phyloP scores from a whole-genome alignment of 64 coral and sea anemone species.

The Montipora capricornis region DNA sequence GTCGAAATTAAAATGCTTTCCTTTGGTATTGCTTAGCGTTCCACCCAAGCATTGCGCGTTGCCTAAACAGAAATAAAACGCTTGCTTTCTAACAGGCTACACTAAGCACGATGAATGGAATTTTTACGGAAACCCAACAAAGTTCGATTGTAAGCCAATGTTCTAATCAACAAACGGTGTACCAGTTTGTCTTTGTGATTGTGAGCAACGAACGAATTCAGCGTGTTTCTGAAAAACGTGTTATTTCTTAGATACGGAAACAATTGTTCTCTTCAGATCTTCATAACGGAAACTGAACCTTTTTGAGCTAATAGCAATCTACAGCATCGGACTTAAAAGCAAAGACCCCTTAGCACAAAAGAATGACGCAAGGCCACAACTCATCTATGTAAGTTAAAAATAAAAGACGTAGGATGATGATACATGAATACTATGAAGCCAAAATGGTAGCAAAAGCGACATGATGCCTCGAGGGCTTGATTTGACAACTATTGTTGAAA shows the following conservation, averaged over 20 bases:
- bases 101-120: background rate
- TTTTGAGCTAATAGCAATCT: slow-evolving; percentile 30
- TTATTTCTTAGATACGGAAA: slow-evolving; percentile 35
- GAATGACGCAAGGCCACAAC: background rate
- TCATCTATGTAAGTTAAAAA: background rate
- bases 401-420: background rate
- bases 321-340: background rate
- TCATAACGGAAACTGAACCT: slow-evolving; percentile 16
- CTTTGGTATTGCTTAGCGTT: slow-evolving; percentile 25
- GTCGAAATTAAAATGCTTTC: slow-evolving; percentile 21
- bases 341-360: background rate
- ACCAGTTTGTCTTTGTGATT: background rate
- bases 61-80: slow-evolving; percentile 22
- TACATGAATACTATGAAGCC: slow-evolving; percentile 41
- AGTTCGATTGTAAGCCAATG: background rate
- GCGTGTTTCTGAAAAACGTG: slow-evolving; percentile 29
- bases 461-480: slow-evolving; percentile 37
- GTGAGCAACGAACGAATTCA: background rate
- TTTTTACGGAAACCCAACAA: background rate
- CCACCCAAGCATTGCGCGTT: background rate
- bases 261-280: slow-evolving; percentile 43
- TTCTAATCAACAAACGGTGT: background rate
- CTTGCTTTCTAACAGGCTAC: background rate
- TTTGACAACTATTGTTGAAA: slow-evolving; percentile 63
- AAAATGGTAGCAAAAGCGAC: slow-evolving; percentile 19